Evolutionary conservation across 2,113 vertebrate species (phyloP).

Genomic region (Halcyon senegalensis): DNA sequence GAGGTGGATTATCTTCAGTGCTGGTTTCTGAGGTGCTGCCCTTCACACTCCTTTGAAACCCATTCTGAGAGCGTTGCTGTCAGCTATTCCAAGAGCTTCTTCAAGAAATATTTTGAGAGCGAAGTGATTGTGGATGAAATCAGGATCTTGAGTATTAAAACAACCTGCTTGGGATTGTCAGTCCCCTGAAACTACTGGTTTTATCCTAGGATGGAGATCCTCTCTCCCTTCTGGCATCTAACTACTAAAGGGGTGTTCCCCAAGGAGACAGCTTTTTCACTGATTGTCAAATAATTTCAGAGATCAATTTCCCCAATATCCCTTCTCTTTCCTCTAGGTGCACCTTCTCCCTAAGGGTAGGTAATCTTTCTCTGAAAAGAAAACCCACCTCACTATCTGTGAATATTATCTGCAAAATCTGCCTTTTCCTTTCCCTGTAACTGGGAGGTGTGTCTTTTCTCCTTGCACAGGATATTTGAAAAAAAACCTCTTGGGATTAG

Average conservation of each 20-base stretch:
- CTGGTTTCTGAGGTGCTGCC: slow-evolving; percentile 23
- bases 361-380: not conserved
- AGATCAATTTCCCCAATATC: not conserved
- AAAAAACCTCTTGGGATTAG: not conserved
- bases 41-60: slow-evolving; percentile 49
- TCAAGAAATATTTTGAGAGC: slow-evolving; percentile 9
- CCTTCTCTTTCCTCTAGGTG: not conserved
- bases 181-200: not conserved
- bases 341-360: not conserved
- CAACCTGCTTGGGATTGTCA: not conserved
- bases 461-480: not conserved
- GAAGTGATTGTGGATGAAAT: slow-evolving; percentile 16
- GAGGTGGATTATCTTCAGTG: slow-evolving; percentile 34
- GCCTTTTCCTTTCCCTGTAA: not conserved
- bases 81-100: slow-evolving; percentile 53
- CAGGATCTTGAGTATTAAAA: slow-evolving; percentile 26
- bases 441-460: slow-evolving; percentile 8
- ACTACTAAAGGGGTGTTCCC: not conserved
- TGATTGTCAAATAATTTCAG: not conserved
- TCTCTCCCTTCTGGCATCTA: slow-evolving; percentile 3
- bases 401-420: not conserved
- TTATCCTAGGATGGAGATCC: slow-evolving; percentile 1
- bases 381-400: not conserved
- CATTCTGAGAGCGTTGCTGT: slow-evolving; percentile 38
- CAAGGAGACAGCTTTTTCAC: not conserved